phyloP scores from a whole-genome alignment of 2,888 invertebrate genomes.

The Nomada fucata region DNA sequence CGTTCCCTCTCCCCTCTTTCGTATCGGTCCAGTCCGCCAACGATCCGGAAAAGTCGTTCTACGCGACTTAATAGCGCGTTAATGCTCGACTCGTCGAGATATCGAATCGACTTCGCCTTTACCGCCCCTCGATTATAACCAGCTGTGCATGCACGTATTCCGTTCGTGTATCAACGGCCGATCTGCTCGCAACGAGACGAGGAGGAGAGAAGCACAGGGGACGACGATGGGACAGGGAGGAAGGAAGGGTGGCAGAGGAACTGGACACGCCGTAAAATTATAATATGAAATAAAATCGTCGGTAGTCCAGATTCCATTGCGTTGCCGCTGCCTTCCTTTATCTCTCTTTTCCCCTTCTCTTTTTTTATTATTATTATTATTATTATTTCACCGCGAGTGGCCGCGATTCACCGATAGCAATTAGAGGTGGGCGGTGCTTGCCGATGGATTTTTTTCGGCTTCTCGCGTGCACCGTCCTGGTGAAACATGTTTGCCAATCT shows the following conservation, averaged over 20 bases:
- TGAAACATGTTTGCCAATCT: slow-evolving; percentile 38
- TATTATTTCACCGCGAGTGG: neutral
- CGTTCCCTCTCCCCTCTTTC: neutral
- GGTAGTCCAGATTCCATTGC: slow-evolving; percentile 42
- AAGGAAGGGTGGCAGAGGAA: neutral
- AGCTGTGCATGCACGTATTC: neutral
- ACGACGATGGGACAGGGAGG: no score
- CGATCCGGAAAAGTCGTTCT: slow-evolving; percentile 16
- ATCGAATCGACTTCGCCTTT: slow-evolving; percentile 31
- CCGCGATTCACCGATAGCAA: slow-evolving; percentile 44
- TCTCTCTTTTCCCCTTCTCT: neutral
- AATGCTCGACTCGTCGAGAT: slow-evolving; percentile 36
- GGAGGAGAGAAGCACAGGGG: neutral
- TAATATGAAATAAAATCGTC: slow-evolving; percentile 35
- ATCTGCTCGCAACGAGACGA: neutral
- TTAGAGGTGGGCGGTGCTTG: slow-evolving; percentile 47
- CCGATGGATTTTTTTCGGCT: slow-evolving; percentile 38
- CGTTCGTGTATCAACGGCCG: neutral
- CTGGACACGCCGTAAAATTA: slow-evolving; percentile 23
- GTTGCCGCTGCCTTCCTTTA: neutral
- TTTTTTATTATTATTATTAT: neutral
- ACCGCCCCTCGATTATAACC: neutral
- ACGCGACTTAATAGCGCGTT: slow-evolving; percentile 52
- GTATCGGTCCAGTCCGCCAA: slow-evolving; percentile 2
- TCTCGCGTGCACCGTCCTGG: neutral